These are phyloP conservation scores for Alcis repandata DNA, from an alignment of 2,888 invertebrate genomes.

Conservation along the genomic window DNA sequence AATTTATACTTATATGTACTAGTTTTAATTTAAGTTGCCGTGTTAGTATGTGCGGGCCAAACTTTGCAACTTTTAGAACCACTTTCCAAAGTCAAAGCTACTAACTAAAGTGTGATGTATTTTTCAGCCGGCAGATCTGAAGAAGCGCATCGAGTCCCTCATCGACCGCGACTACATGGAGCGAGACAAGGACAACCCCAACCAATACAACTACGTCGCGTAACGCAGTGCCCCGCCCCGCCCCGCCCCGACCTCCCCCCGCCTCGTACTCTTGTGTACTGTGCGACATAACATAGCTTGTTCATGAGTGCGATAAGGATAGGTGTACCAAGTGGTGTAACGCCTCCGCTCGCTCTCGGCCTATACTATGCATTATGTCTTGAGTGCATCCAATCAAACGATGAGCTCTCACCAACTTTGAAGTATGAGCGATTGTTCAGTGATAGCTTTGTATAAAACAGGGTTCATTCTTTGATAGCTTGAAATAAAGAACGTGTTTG, in stretches of 20 bases:
- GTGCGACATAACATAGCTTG: neutral
- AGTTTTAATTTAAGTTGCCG: too few relatives aligned
- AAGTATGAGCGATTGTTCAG: too few relatives aligned
- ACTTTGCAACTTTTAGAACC: too few relatives aligned
- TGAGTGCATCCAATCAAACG: too few relatives aligned
- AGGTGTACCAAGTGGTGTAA: conserved; percentile 99
- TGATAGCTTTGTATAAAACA: too few relatives aligned
- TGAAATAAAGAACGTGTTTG: neutral
- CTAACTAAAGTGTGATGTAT: neutral
- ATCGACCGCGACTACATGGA: conserved; percentile 99
- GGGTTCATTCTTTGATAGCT: neutral
- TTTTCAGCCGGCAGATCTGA: conserved; percentile 96
- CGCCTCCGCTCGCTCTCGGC: conserved; percentile 17
- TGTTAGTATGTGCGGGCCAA: too few relatives aligned
- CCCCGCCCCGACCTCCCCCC: conserved; percentile 3
- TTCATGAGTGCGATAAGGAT: conserved; percentile 91
- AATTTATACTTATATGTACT: neutral
- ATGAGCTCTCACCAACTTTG: too few relatives aligned
- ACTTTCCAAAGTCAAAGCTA: too few relatives aligned
- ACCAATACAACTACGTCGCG: conserved; percentile 99
- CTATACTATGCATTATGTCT: conserved; percentile 1
- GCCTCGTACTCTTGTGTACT: neutral
- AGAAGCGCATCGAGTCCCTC: conserved; percentile 99
- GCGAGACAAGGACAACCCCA: conserved; percentile 98
- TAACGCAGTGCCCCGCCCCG: conserved; percentile 80